Percentiles rank a stretch among this genome's conserved stretches.
phyloP scores from a whole-genome alignment of 2,113 vertebrate genomes.

The Bubo bubo region DNA sequence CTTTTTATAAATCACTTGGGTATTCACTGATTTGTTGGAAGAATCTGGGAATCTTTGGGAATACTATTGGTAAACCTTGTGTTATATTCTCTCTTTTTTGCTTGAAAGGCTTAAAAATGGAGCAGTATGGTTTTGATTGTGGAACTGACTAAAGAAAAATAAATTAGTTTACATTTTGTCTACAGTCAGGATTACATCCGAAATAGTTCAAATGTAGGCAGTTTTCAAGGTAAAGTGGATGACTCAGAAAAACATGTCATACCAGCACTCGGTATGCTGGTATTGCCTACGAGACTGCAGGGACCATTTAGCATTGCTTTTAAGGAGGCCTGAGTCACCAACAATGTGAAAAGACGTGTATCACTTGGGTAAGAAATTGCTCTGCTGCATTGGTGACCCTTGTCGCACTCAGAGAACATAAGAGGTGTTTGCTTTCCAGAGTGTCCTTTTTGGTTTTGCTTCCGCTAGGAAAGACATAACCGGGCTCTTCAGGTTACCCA shows the following conservation, averaged over 20 bases:
- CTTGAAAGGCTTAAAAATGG: neutral
- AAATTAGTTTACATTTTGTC: neutral
- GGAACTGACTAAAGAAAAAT: neutral
- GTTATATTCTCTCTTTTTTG: neutral
- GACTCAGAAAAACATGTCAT: neutral
- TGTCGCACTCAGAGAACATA: neutral
- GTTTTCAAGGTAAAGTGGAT: neutral
- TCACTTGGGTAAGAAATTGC: neutral
- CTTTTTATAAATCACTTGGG: neutral
- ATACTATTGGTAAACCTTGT: neutral
- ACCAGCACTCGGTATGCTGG: neutral
- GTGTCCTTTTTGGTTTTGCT: neutral
- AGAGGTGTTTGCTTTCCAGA: neutral
- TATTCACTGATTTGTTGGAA: neutral
- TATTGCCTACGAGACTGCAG: neutral
- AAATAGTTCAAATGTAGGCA: neutral
- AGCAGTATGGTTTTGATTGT: neutral
- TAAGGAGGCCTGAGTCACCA: neutral
- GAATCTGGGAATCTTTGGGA: neutral
- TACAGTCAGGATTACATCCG: neutral
- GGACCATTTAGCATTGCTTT: neutral
- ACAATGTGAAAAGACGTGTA: neutral
- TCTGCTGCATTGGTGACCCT: neutral
- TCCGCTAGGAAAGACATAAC: neutral
- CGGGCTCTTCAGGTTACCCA: neutral